These are phyloP conservation scores for Leptobrachium ailaonicum DNA, from an alignment of 2,113 vertebrate species.

Conservation along the genomic window DNA sequence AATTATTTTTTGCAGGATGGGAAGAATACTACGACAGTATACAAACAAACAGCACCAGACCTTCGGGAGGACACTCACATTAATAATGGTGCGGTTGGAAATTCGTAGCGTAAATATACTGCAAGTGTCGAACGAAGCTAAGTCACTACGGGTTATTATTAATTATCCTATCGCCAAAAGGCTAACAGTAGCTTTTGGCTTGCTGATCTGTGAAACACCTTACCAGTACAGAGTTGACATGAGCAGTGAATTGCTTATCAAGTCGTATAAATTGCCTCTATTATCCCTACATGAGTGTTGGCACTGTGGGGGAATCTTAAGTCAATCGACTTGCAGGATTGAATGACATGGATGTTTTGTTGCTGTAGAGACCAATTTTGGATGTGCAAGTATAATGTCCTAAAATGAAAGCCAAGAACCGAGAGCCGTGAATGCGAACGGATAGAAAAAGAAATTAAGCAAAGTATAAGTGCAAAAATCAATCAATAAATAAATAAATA, in stretches of 20 bases:
- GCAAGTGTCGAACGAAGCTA: too few species aligned
- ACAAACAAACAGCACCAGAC: too few species aligned
- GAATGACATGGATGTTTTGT: conserved; percentile 23
- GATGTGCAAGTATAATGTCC: conserved; percentile 2
- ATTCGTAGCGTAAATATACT: too few species aligned
- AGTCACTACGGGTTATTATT: too few species aligned
- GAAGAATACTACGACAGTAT: too few species aligned
- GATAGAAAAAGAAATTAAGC: not conserved
- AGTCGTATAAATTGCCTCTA: conserved; percentile 43
- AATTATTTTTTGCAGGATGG: too few species aligned
- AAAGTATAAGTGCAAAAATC: not conserved
- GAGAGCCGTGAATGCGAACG: not conserved
- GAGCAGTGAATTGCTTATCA: conserved; percentile 35
- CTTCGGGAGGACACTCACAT: too few species aligned
- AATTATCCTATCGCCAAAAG: too few species aligned
- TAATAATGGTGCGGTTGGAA: too few species aligned
- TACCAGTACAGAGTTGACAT: conserved; percentile 39
- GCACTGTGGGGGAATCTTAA: conserved; percentile 24
- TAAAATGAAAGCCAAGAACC: not conserved
- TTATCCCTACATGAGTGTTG: conserved; percentile 42
- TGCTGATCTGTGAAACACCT: conserved; percentile 25
- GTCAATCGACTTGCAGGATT: conserved; percentile 34
- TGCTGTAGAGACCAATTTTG: conserved; percentile 11
- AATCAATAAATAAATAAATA: not conserved
- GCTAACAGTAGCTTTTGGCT: not conserved